A percentile compares a stretch with the other conserved stretches of the same genome.
Evolutionary conservation across 2,113 vertebrate genomes (phyloP).

Genomic region (Chrysemys picta): DNA sequence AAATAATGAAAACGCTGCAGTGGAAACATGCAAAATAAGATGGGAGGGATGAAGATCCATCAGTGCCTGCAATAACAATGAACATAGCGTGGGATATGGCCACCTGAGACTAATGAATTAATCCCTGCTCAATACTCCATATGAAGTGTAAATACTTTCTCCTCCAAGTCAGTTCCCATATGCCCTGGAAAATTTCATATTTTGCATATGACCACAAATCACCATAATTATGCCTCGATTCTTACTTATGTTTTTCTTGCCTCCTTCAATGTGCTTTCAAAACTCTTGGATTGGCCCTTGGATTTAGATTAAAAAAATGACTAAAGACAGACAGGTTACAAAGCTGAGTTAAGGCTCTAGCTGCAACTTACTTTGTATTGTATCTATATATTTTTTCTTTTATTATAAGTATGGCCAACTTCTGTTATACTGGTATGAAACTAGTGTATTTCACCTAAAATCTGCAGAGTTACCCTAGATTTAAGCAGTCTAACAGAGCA

Average conservation of each 20-base stretch:
- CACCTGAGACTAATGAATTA: background rate
- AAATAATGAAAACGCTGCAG: slow-evolving; percentile 38
- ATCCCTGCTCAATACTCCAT: background rate
- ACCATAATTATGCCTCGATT: background rate
- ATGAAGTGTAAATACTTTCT: background rate
- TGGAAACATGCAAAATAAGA: background rate
- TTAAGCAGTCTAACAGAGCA: background rate
- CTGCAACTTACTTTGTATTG: background rate
- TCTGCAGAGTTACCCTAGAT: background rate
- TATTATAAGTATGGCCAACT: background rate
- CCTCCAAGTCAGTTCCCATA: background rate
- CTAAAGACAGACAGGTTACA: background rate
- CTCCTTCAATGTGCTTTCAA: background rate
- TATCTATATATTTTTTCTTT: background rate
- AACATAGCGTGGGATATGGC: background rate
- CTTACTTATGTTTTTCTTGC: background rate
- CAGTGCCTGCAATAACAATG: background rate
- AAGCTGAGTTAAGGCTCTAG: background rate
- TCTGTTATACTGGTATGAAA: background rate
- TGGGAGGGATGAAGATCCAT: background rate
- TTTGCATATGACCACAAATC: background rate
- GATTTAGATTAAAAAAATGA: background rate
- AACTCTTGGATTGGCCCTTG: fast-evolving
- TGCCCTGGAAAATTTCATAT: background rate
- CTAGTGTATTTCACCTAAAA: background rate